These are phyloP conservation scores for Platichthys flesus DNA, from an alignment of 2,113 vertebrate genomes.

Conservation along the genomic window DNA sequence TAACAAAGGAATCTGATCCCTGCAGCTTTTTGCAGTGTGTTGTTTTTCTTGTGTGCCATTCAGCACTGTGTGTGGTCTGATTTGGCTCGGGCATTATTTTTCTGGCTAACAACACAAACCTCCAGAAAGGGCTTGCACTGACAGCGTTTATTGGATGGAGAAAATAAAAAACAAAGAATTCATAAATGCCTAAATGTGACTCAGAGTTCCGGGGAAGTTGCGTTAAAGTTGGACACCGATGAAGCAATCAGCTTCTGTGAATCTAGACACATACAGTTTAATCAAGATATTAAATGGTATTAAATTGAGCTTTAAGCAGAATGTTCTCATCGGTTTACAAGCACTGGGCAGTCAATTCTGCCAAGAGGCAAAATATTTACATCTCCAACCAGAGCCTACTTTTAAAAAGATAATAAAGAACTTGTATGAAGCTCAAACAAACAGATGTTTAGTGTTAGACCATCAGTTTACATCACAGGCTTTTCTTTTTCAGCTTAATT, in stretches of 20 bases:
- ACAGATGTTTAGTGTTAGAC: too few relatives aligned
- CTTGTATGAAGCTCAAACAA: too few relatives aligned
- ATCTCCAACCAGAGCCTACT: background rate
- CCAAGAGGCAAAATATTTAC: constrained; percentile 3
- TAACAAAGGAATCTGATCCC: constrained; percentile 47
- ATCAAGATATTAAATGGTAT: too few relatives aligned
- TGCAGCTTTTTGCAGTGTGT: constrained; percentile 9
- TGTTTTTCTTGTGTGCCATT: constrained; percentile 32
- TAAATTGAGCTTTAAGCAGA: too few relatives aligned
- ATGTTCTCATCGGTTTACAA: too few relatives aligned
- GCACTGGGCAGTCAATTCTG: background rate
- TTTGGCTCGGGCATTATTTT: constrained; percentile 16
- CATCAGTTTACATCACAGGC: too few relatives aligned
- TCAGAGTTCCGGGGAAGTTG: too few relatives aligned
- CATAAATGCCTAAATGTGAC: too few relatives aligned
- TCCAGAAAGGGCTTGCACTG: constrained; percentile 3
- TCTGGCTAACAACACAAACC: constrained; percentile 27
- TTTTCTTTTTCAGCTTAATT: background rate
- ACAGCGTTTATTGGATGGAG: background rate
- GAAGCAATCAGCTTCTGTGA: background rate
- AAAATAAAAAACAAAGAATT: too few relatives aligned
- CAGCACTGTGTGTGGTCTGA: constrained; percentile 36
- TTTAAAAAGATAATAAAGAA: background rate
- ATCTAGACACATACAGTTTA: background rate
- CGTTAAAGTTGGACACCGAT: background rate